Base-by-base conservation (phyloP, 2,888 invertebrate species). In the Ypsolopha scabrella region DNA sequence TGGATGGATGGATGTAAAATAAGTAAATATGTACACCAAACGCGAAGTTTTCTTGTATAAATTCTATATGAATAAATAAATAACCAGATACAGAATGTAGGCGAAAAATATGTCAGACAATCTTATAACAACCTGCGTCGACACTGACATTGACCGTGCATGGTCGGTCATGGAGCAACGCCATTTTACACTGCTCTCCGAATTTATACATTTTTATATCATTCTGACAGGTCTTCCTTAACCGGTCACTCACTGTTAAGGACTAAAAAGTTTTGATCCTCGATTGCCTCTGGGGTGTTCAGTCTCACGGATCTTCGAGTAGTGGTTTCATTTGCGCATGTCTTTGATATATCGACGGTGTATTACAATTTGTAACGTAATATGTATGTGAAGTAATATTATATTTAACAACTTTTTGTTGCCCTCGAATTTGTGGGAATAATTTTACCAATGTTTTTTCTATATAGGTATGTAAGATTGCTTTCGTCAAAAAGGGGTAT, bases 121-220 rank as follows among this genome's bases (percentile, higher is more conserved):
- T 39, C 11, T 11, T n/a, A 34, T 11, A 35, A 46, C 33, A 34
- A 46, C 11, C 46, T 33, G 37, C 37, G 10, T 33, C 33, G 48
- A 48, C 48, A 48, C 41, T 48, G 48, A 41, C 41, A 39, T 41
- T 48, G 48, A 48, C 48, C 48, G 39, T n/a, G 45, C 6, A 13
- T 13, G 43, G 11, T 10, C 46, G 47, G 14, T 47, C 13, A 24
- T 24, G 7, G 24, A 10, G n/a, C 4, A 39, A 1, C 9, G 35
- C 39, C 48, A 41, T 10, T 33, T 45, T 38, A 1, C n/a, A 33
- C 33, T 48, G 48, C 10, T 8, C 39, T 36, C 48, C n/a, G 6
- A 10, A 7, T 34, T 4, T 7, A 10, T 7, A 11, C 34, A 8
- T 8, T 34, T 4, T 10, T 46, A 10, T 45, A 10, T 45, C 35